phyloP scores from a whole-genome alignment of 2,797 vertebrate species.

The Atherinosoma microstoma region DNA sequence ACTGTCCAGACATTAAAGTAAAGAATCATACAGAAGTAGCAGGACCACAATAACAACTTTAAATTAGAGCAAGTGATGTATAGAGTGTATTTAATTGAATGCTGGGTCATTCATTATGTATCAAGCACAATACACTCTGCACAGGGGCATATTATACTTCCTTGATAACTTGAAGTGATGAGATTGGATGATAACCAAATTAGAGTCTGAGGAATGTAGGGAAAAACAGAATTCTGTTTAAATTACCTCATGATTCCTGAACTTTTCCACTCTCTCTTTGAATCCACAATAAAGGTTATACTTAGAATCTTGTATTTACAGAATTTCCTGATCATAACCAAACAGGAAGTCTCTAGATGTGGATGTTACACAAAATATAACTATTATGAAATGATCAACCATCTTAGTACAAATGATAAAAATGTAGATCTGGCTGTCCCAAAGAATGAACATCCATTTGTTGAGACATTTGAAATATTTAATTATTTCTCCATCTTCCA shows the following conservation, averaged over 20 bases:
- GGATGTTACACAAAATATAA: background rate
- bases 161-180: slow-evolving; percentile 62
- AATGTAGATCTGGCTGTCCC: background rate
- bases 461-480: background rate
- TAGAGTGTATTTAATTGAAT: slow-evolving; percentile 72
- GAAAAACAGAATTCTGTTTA: slow-evolving; percentile 56
- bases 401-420: background rate
- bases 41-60: slow-evolving; percentile 53
- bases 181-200: slow-evolving; percentile 66
- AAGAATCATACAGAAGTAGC: slow-evolving; percentile 40
- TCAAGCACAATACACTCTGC: slow-evolving; percentile 42
- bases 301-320: background rate
- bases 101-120: slow-evolving; percentile 69
- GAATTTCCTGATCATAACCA: background rate
- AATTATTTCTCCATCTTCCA: background rate
- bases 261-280: slow-evolving; percentile 10
- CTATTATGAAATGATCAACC: background rate
- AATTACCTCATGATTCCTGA: slow-evolving; percentile 42
- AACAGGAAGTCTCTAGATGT: background rate
- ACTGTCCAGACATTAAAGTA: background rate
- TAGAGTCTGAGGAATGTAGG: slow-evolving; percentile 51
- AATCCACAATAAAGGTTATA: slow-evolving; percentile 5
- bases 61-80: slow-evolving; percentile 61
- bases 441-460: background rate
- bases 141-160: slow-evolving; percentile 57